Evolutionary conservation across 2,888 invertebrate species (phyloP), one percentile per base, ranked within the genome.

Genomic region (Apeira syringaria): DNA sequence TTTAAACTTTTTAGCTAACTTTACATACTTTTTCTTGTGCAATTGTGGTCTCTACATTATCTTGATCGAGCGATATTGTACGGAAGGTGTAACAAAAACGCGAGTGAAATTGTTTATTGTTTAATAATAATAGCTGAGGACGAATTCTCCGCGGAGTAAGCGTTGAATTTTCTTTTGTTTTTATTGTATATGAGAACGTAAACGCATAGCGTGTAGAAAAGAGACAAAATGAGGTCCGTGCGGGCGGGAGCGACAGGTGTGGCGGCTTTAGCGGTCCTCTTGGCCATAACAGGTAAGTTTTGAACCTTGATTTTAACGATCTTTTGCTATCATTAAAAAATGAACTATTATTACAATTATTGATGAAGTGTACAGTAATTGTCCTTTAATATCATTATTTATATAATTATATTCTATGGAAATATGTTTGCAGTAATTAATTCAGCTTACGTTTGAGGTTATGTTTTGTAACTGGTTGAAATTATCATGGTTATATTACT

Each of bases 161-260:
- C 60, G 61, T 76, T 74, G 64, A 77, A 79, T 71, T 68, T 76
- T 72, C 75, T 73, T 68, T 71, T 78, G 81, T 72, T 78, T 77
- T 37, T 59, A 66, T 76, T 79, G 68, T 78, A 80, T 75, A 71
- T 67, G 65, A 74, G 75, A 72, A 75, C 80, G 73, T 73, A 68
- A 64, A 65, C 65, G 57, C 64, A 64, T 69, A 71, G 68, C 64
- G 76, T 67, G 86, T 80, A 74, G 63, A 80, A 88, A 74, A 85
- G 86, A 81, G 88, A 88, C 85, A 84, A 81, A 56, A 89, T 87
- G 88, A 80, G 68, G 77, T 72, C 72, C 61, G 68, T 71, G 50
- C 78, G 75, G 56, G 74, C 63, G 61, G 70, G 84, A 76, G 80
- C 75, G 86, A 87, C 88, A 88, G 88, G 89, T 89, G 89, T 80